Conservation (phyloP, 92 coral and sea anemone genomes). For the Actinernus sp. region DNA sequence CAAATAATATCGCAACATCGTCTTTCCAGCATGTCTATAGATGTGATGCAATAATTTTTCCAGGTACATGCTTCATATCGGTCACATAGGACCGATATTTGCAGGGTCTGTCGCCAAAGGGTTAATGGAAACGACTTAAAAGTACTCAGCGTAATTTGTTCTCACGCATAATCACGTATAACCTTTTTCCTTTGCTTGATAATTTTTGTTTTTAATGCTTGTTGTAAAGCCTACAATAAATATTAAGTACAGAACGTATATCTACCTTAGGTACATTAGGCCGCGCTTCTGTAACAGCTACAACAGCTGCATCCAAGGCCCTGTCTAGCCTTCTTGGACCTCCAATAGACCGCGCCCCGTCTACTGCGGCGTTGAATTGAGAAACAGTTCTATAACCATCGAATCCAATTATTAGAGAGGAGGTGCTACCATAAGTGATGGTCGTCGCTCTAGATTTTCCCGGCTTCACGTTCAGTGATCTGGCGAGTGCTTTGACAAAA, state of each 20-base stretch:
- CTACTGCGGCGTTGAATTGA: slow-evolving; percentile 17
- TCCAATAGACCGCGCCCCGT: slow-evolving; percentile 42
- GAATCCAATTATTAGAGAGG: slow-evolving; percentile 33
- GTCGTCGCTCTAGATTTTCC: slow-evolving; percentile 59
- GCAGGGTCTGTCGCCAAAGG: too few relatives aligned
- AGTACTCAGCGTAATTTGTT: too few relatives aligned
- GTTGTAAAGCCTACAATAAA: too few relatives aligned
- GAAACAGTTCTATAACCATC: slow-evolving; percentile 15
- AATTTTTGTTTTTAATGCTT: too few relatives aligned
- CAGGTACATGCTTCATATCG: too few relatives aligned
- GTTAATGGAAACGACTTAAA: too few relatives aligned
- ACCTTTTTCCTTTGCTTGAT: too few relatives aligned
- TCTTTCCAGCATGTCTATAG: too few relatives aligned
- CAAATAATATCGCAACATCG: too few relatives aligned
- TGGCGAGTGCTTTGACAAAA: slow-evolving; percentile 40
- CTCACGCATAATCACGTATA: too few relatives aligned
- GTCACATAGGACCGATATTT: too few relatives aligned
- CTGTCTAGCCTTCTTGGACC: slow-evolving; percentile 62
- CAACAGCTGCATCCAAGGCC: slow-evolving; percentile 39
- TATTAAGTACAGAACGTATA: slow-evolving; percentile 12
- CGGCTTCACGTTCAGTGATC: slow-evolving; percentile 35
- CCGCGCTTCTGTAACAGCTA: slow-evolving; percentile 57
- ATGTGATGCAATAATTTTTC: too few relatives aligned
- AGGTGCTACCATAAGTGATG: slow-evolving; percentile 52
- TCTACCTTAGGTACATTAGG: slow-evolving; percentile 76